These are phyloP conservation scores for Lomographa bimaculata DNA, from an alignment of 2,888 invertebrate genomes.

Conservation along the genomic window DNA sequence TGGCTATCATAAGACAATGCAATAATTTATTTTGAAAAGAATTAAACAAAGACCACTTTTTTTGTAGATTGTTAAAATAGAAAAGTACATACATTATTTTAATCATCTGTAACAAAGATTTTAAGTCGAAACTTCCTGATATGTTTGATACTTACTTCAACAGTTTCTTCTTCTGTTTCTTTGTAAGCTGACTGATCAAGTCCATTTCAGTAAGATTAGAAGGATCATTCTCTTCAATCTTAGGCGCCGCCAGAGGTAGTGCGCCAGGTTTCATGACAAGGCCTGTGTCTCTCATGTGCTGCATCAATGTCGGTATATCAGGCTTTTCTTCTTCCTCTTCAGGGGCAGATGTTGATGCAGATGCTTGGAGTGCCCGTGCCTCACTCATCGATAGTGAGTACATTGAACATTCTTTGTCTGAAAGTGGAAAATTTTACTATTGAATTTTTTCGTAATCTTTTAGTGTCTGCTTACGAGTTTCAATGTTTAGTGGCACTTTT, in stretches of 20 bases:
- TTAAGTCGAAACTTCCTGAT: too few relatives aligned
- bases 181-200: constrained; percentile 92
- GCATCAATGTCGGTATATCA: constrained; percentile 88
- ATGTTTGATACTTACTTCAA: constrained; percentile 87
- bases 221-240: constrained; percentile 84
- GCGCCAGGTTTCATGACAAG: constrained; percentile 93
- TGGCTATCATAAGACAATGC: too few relatives aligned
- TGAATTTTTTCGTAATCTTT: too few relatives aligned
- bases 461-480: too few relatives aligned
- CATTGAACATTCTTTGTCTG: constrained; percentile 97
- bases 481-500: too few relatives aligned
- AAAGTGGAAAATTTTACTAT: constrained; percentile 31
- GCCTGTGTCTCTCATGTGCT: constrained; percentile 96
- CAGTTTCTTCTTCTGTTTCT: constrained; percentile 95
- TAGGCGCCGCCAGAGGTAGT: constrained; percentile 81
- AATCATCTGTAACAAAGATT: too few relatives aligned
- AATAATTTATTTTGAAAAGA: too few relatives aligned
- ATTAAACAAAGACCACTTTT: too few relatives aligned
- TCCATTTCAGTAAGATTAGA: constrained; percentile 87
- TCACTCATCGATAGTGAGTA: constrained; percentile 93
- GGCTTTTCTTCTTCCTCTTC: constrained; percentile 86
- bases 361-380: constrained; percentile 88
- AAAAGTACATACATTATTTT: too few relatives aligned
- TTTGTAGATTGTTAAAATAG: too few relatives aligned
- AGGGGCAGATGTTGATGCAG: constrained; percentile 80